Base-by-base conservation (phyloP, 2,888 invertebrate genomes). In the Calliopum simillimum region DNA sequence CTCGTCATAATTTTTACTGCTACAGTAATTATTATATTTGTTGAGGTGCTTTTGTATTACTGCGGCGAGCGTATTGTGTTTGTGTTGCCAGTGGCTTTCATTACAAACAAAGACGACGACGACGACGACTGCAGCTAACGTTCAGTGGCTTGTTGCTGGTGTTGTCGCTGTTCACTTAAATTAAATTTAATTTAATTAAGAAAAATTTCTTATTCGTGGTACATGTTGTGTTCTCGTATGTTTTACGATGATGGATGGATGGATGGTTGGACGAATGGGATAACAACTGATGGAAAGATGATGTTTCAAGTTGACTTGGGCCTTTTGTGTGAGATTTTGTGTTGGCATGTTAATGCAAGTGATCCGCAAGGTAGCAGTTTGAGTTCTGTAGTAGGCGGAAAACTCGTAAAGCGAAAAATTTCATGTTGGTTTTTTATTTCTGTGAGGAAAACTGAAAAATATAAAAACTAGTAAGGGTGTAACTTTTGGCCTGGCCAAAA, bases 1-100 rank as follows among this genome's bases (percentile, higher is more conserved):
- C 53, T 23, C 21, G 21, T 23, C 21, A 21, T 46, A 16, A 23
- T 47, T n/a, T 23, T 46, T 47, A 47, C 58, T 59, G 25, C 46
- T 23, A 46, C 21, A 59, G 49, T 59, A 59, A 67, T 67, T 66
- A 66, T 66, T 67, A 59, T 67, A 59, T 43, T 67, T 67, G 59
- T 21, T 33, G 47, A 49, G 13, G 43, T 59, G 59, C 23, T 25
- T 13, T 21, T 33, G 25, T 13, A n/a, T 56, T 56, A 14, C 14
- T 56, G 55, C 14, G 21, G 19, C n/a, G 51, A 11, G 6, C 16
- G 14, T 21, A 25, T 55, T 55, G 55, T 55, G 12, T 21, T 8
- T 63, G n/a, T 46, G 56, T 46, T 25, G 5, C 53, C 53, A 53
- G 19, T 56, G 66, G 58, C 58, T 58, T 47, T 58, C 66, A 67